Percentiles rank a stretch among this genome's conserved stretches.
Evolutionary conservation across 2,797 vertebrate genomes (phyloP).

Genomic region (Characodon lateralis): DNA sequence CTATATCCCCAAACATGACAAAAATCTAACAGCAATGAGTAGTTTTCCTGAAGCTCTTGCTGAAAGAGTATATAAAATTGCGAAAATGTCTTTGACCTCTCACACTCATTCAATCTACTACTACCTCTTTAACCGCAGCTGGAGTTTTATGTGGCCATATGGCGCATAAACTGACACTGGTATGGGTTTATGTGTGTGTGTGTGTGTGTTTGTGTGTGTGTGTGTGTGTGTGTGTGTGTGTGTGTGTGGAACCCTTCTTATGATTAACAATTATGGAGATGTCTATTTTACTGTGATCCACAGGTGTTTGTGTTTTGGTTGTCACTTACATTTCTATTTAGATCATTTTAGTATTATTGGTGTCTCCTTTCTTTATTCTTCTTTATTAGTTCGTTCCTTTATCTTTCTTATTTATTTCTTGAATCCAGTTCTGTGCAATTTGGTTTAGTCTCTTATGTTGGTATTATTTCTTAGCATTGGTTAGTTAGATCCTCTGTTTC

Average conservation of each 20-base stretch:
- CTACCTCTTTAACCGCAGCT: background rate
- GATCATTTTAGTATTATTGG: background rate
- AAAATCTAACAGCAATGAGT: background rate
- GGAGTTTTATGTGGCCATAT: background rate
- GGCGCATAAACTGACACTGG: background rate
- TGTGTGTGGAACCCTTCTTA: background rate
- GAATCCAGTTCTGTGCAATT: too few relatives aligned
- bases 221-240: background rate
- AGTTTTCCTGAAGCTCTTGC: background rate
- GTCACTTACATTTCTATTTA: background rate
- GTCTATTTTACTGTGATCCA: too few relatives aligned
- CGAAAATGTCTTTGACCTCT: background rate
- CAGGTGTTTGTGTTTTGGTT: background rate
- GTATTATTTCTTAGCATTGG: background rate
- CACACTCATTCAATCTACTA: background rate
- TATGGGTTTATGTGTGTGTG: too few relatives aligned
- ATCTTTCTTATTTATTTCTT: too few relatives aligned
- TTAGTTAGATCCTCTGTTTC: too few relatives aligned
- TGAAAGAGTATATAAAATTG: background rate
- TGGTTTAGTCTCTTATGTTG: background rate
- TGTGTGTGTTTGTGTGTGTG: background rate
- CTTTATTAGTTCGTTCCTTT: background rate
- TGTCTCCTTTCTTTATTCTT: background rate
- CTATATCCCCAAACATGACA: background rate
- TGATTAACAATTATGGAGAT: background rate